Percentiles rank a stretch among this genome's conserved stretches.
Evolutionary conservation across 2,797 vertebrate species (phyloP).

Genomic region (Myripristis murdjan): DNA sequence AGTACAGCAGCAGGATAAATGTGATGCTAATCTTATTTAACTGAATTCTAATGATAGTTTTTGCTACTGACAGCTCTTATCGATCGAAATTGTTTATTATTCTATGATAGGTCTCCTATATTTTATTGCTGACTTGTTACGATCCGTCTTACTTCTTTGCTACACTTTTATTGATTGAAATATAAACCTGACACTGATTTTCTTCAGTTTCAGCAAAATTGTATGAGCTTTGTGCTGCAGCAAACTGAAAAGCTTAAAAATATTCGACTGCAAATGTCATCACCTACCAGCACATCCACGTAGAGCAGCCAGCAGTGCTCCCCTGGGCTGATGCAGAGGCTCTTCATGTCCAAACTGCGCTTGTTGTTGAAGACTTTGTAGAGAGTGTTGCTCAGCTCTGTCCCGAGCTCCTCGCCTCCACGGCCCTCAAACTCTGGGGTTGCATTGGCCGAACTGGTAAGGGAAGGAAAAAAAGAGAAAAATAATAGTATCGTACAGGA

Average conservation of each 20-base stretch:
- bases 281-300: conserved; percentile 94
- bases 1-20: not conserved
- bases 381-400: conserved; percentile 92
- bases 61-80: not conserved
- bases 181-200: not conserved
- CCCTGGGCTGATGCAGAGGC: conserved; percentile 90
- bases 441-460: conserved; percentile 93
- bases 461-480: conserved; percentile 5
- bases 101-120: no score
- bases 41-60: not conserved
- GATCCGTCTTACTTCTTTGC: no score
- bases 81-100: no score
- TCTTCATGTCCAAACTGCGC: conserved; percentile 87
- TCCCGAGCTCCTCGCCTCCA: conserved; percentile 95
- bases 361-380: conserved; percentile 94
- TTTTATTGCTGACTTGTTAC: no score
- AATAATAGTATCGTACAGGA: not conserved
- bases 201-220: not conserved
- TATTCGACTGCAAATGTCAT: not conserved
- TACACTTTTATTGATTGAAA: no score
- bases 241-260: not conserved
- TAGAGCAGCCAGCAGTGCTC: conserved; percentile 98
- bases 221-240: not conserved
- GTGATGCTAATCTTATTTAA: not conserved
- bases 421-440: conserved; percentile 97